phyloP scores from a whole-genome alignment of 2,113 vertebrate species.

The Phrynosoma platyrhinos region DNA sequence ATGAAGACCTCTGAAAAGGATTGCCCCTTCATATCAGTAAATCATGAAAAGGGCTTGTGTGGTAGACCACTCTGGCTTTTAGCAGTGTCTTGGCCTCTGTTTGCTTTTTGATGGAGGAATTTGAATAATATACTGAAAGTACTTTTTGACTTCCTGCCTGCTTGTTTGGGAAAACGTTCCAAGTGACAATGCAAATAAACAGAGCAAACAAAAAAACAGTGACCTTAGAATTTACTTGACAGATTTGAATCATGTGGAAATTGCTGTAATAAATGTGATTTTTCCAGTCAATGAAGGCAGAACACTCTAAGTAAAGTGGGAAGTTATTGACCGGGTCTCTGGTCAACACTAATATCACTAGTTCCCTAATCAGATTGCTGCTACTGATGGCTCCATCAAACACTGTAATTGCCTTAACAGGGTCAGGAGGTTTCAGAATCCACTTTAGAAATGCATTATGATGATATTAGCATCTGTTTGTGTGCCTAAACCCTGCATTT shows the following conservation, averaged over 20 bases:
- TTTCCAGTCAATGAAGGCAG: constrained; percentile 31
- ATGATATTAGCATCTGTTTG: constrained; percentile 29
- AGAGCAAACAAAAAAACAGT: background rate
- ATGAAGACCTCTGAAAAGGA: background rate
- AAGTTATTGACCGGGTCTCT: constrained; percentile 31
- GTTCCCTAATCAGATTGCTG: constrained; percentile 45
- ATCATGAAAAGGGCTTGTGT: background rate
- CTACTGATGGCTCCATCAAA: constrained; percentile 41
- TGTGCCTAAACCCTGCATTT: constrained; percentile 43
- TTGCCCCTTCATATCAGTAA: background rate
- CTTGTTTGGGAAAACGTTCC: constrained; percentile 4
- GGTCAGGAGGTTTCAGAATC: constrained; percentile 43
- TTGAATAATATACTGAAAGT: background rate
- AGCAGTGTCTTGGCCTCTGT: background rate
- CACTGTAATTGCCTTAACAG: constrained; percentile 23
- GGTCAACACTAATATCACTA: constrained; percentile 38
- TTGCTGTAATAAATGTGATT: constrained; percentile 35
- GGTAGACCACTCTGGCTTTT: background rate
- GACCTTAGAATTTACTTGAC: constrained; percentile 20
- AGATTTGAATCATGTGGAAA: constrained; percentile 37
- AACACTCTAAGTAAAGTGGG: constrained; percentile 21
- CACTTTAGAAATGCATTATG: constrained; percentile 41
- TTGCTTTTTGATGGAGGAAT: constrained; percentile 11
- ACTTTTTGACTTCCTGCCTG: background rate
- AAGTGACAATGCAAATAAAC: constrained; percentile 30